Percentiles rank a stretch among this genome's conserved stretches.
Conservation (phyloP, 2,888 invertebrate genomes). For the Limnephilus lunatus region DNA sequence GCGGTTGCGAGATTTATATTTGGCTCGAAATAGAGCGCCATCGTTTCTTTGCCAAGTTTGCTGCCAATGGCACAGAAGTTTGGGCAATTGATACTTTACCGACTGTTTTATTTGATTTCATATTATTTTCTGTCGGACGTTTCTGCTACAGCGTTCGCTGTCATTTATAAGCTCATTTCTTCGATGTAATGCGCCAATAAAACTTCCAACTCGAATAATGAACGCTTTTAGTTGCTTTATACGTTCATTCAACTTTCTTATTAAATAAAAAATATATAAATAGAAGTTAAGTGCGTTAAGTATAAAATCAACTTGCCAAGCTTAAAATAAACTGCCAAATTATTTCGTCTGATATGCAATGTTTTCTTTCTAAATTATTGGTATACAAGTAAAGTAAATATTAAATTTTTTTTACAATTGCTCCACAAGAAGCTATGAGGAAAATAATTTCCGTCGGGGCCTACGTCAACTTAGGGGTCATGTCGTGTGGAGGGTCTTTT, state of each 20-base stretch:
- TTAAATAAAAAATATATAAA: not conserved
- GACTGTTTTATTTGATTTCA: constrained; percentile 28
- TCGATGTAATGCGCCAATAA: constrained; percentile 12
- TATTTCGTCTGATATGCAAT: no score
- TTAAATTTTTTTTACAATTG: no score
- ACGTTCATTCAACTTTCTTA: not conserved
- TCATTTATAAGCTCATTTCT: constrained; percentile 22
- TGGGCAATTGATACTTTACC: constrained; percentile 34
- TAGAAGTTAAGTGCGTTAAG: no score
- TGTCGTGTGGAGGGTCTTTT: no score
- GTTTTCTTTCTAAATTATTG: no score
- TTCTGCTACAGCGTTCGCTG: constrained; percentile 10
- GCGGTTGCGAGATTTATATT: constrained; percentile 39
- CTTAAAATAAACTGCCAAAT: not conserved
- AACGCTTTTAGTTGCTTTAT: not conserved
- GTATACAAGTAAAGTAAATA: no score
- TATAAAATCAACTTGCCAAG: not conserved
- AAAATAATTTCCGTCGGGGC: no score
- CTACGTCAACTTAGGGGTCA: no score
- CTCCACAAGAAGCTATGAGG: no score
- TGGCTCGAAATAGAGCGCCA: constrained; percentile 31
- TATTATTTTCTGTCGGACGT: constrained; percentile 27
- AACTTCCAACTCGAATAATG: not conserved
- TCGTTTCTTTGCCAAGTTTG: constrained; percentile 35
- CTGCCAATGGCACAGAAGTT: constrained; percentile 13